phyloP scores from a whole-genome alignment of 2,888 invertebrate species.

The Orthosia incerta region DNA sequence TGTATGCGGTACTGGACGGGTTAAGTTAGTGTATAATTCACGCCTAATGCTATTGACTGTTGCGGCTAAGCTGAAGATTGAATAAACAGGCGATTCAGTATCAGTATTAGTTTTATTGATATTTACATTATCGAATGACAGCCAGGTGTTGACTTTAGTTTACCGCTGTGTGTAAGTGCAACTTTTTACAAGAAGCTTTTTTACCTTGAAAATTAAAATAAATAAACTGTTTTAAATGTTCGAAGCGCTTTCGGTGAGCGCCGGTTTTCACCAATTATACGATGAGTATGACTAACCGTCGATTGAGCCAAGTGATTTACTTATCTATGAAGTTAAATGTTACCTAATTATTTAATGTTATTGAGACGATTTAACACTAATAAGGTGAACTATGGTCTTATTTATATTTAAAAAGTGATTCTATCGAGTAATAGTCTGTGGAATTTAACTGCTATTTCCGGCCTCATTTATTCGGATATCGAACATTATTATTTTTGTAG shows the following conservation, averaged over 20 bases:
- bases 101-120: constrained; percentile 41
- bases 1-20: constrained; percentile 59
- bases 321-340: constrained; percentile 19
- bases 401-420: constrained; percentile 31
- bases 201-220: constrained; percentile 41
- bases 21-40: constrained; percentile 63
- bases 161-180: constrained; percentile 46
- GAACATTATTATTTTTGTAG: constrained; percentile 3
- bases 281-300: constrained; percentile 43
- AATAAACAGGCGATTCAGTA: constrained; percentile 52
- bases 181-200: constrained; percentile 42
- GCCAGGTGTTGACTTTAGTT: constrained; percentile 44
- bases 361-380: constrained; percentile 8
- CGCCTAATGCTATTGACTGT: constrained; percentile 46
- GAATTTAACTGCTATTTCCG: constrained; percentile 39
- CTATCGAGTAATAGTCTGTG: constrained; percentile 3
- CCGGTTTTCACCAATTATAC: constrained; percentile 30
- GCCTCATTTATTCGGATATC: constrained; percentile 20
- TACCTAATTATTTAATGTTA: constrained; percentile 19
- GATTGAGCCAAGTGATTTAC: constrained; percentile 30
- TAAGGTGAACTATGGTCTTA: neutral
- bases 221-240: constrained; percentile 32
- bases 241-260: constrained; percentile 1
- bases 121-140: constrained; percentile 51
- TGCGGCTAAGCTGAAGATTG: constrained; percentile 39